Percentiles rank a stretch among this genome's conserved stretches.
Conservation (phyloP, 2,888 invertebrate species). For the Chaetogeoica ovagalla region DNA sequence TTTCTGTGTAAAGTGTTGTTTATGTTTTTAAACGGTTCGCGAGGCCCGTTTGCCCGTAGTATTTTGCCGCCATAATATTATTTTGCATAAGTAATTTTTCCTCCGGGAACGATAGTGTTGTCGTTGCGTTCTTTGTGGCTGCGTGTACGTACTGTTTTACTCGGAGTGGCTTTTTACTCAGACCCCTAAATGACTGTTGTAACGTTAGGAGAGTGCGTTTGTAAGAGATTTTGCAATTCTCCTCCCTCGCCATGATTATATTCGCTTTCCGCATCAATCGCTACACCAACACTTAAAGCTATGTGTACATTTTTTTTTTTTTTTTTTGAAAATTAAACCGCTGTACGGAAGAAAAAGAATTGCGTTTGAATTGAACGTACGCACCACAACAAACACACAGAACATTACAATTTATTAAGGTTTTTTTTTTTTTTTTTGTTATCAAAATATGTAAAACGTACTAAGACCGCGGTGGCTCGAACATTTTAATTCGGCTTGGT, state of each 20-base stretch:
- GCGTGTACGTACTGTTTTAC: neutral
- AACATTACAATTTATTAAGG: neutral
- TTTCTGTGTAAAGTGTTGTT: neutral
- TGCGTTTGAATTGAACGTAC: neutral
- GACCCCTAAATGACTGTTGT: no score
- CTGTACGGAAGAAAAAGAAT: neutral
- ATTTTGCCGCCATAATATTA: conserved; percentile 13
- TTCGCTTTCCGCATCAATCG: neutral
- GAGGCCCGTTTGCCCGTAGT: neutral
- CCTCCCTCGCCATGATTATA: no score
- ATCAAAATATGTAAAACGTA: neutral
- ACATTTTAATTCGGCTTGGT: neutral
- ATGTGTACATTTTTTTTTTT: neutral
- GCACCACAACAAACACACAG: neutral
- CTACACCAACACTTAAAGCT: neutral
- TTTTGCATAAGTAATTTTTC: conserved; percentile 7
- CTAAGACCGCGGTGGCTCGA: neutral
- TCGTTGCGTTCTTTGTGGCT: neutral
- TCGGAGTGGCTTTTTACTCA: conserved; percentile 7
- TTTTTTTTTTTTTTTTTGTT: neutral
- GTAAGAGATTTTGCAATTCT: neutral
- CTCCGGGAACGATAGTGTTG: neutral
- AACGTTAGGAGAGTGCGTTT: no score
- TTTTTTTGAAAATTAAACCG: conserved; percentile 18
- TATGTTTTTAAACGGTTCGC: neutral